phyloP scores from a whole-genome alignment of 2,113 vertebrate species.

The Neolamprologus devosi region DNA sequence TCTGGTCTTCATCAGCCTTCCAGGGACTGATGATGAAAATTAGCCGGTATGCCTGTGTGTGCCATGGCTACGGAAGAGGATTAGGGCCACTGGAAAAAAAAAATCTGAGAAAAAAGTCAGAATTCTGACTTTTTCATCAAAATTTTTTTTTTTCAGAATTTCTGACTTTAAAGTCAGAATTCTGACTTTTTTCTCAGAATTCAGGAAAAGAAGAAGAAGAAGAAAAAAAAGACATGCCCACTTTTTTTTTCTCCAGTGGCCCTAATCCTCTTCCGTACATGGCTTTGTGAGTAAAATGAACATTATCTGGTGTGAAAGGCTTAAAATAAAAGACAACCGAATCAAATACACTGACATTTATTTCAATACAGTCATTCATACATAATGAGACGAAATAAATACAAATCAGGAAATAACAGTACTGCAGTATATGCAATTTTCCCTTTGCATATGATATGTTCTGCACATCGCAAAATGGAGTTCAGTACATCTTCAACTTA shows the following conservation, averaged over 20 bases:
- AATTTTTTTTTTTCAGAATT: too few species aligned
- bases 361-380: not conserved
- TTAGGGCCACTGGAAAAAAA: not conserved
- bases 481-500: not conserved
- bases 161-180: too few species aligned
- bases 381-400: not conserved
- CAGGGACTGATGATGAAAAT: not conserved
- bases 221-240: rapidly evolving
- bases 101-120: not conserved
- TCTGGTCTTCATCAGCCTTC: not conserved
- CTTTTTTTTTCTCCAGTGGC: not conserved
- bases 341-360: not conserved
- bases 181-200: not conserved
- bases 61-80: not conserved
- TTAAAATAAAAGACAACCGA: not conserved
- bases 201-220: rapidly evolving
- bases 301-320: not conserved
- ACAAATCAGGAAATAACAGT: not conserved
- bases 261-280: not conserved
- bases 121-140: not conserved
- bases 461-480: not conserved
- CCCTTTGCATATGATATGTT: not conserved
- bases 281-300: not conserved
- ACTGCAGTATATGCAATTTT: not conserved
- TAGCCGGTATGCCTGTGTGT: rapidly evolving